phyloP scores from a whole-genome alignment of 2,113 vertebrate genomes.

The Perccottus glenii region DNA sequence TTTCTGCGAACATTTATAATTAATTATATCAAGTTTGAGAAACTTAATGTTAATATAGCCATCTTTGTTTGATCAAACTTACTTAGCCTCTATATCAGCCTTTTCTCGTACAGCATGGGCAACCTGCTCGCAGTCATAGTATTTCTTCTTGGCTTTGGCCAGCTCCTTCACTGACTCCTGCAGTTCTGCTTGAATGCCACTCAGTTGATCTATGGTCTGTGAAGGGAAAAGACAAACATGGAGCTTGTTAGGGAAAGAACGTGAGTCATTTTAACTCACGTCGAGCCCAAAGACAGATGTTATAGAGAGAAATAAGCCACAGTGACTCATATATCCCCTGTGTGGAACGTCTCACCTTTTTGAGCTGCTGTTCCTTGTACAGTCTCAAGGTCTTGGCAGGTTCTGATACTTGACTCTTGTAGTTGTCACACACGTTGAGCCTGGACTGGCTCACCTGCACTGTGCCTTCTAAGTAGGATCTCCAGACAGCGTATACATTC shows the following conservation, averaged over 20 bases:
- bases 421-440: slow-evolving; percentile 95
- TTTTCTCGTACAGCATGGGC: slow-evolving; percentile 96
- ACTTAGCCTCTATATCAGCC: slow-evolving; percentile 98
- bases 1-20: neutral
- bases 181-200: slow-evolving; percentile 92
- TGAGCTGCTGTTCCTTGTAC: slow-evolving; percentile 97
- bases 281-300: neutral
- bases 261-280: slow-evolving; percentile 19
- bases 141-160: slow-evolving; percentile 99
- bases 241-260: slow-evolving; percentile 9
- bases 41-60: too few species aligned
- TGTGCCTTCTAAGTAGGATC: slow-evolving; percentile 93
- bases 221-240: slow-evolving; percentile 25
- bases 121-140: slow-evolving; percentile 98
- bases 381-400: slow-evolving; percentile 92
- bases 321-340: neutral
- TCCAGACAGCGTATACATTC: slow-evolving; percentile 96
- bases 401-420: slow-evolving; percentile 93
- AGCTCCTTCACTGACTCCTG: slow-evolving; percentile 98
- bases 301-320: slow-evolving; percentile 5
- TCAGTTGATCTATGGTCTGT: slow-evolving; percentile 96
- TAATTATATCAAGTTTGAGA: neutral
- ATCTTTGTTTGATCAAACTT: slow-evolving; percentile 62
- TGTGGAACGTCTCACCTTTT: slow-evolving; percentile 81
- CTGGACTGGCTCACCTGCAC: slow-evolving; percentile 95